Percentiles rank a stretch among this genome's conserved stretches.
These are phyloP conservation scores for Melanotaenia parkinsoni DNA, from an alignment of 2,797 vertebrate genomes.

Conservation along the genomic window DNA sequence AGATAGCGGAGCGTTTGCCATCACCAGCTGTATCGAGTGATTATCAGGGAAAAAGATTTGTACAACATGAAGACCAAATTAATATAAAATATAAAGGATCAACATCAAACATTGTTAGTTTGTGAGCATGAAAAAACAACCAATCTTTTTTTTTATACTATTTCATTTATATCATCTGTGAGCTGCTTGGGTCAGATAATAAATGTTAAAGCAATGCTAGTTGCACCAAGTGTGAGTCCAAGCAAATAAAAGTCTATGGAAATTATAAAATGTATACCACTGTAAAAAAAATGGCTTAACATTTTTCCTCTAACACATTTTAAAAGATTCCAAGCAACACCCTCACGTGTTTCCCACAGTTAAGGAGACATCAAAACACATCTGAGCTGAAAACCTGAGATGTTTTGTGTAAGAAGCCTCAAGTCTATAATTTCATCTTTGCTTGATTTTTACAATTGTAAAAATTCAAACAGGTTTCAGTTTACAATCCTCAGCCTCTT, in stretches of 20 bases:
- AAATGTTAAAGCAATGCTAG: neutral
- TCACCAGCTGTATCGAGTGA: too few species aligned
- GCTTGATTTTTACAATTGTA: neutral
- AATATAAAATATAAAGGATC: too few species aligned
- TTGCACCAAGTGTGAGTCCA: neutral
- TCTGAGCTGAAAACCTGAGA: neutral
- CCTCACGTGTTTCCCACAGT: neutral
- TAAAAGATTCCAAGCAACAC: neutral
- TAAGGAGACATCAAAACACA: neutral
- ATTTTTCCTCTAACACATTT: neutral
- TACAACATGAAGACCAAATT: too few species aligned
- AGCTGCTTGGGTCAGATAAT: too few species aligned
- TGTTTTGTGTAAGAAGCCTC: neutral
- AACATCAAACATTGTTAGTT: too few species aligned
- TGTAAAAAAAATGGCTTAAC: neutral
- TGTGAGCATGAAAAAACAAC: too few species aligned
- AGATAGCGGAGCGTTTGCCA: too few species aligned
- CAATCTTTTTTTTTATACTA: too few species aligned
- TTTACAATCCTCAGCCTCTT: conserved; percentile 5
- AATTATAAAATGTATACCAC: neutral
- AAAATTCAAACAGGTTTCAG: neutral
- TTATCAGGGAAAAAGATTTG: too few species aligned
- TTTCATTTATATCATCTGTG: too few species aligned
- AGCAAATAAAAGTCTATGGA: neutral
- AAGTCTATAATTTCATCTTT: neutral